Conservation (phyloP, 2,113 vertebrate genomes). For the Myanophis thanlyinensis region DNA sequence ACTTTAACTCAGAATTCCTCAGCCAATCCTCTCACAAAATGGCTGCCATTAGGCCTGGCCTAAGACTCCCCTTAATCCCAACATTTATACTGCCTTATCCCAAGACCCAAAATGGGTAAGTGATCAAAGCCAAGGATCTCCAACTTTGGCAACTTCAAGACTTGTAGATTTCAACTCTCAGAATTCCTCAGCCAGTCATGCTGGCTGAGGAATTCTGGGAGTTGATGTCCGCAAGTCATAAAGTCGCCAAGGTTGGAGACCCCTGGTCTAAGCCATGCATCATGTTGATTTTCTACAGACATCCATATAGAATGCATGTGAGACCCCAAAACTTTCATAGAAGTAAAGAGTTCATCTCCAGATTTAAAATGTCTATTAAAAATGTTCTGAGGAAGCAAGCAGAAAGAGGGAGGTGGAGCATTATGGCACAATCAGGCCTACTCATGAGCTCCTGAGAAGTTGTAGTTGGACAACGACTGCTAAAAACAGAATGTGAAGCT, state of each 20-base stretch:
- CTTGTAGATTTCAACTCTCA: too few relatives aligned
- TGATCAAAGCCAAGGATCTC: too few relatives aligned
- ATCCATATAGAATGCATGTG: neutral
- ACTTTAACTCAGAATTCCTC: too few relatives aligned
- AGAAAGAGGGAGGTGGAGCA: neutral
- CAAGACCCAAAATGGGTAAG: neutral
- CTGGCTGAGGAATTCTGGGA: too few relatives aligned
- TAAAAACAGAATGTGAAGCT: neutral
- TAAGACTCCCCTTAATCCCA: too few relatives aligned
- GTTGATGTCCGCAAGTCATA: neutral
- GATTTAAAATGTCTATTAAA: neutral
- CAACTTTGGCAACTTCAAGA: too few relatives aligned
- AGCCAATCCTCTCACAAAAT: neutral
- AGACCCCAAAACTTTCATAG: neutral
- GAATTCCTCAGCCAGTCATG: too few relatives aligned
- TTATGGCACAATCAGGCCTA: neutral
- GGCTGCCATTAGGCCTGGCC: neutral
- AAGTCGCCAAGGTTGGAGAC: neutral
- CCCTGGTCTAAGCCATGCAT: neutral
- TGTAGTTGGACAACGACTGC: neutral
- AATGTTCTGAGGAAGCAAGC: neutral
- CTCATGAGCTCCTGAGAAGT: neutral
- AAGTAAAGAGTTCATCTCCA: neutral
- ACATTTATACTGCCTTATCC: neutral
- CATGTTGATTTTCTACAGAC: neutral